Percentiles rank a stretch among this genome's conserved stretches.
Evolutionary conservation across 2,888 invertebrate genomes (phyloP).

Genomic region (Philopedon plagiatum): DNA sequence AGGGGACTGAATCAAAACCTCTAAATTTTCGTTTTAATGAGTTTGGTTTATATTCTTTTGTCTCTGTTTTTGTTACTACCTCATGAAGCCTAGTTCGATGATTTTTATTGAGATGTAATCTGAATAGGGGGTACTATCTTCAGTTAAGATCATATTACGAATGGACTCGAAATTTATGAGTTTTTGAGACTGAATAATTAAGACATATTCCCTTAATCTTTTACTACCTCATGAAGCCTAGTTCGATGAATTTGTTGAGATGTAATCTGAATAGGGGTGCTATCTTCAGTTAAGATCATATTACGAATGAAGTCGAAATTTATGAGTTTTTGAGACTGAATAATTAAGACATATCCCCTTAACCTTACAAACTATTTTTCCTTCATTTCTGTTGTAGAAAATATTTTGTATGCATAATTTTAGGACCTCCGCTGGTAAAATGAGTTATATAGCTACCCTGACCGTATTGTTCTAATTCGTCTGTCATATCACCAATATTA

Average conservation of each 20-base stretch:
- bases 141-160: background rate
- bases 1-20: background rate
- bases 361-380: slow-evolving; percentile 27
- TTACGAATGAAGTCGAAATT: slow-evolving; percentile 23
- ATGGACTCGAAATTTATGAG: slow-evolving; percentile 27
- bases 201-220: slow-evolving; percentile 30
- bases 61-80: background rate
- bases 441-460: slow-evolving; percentile 58
- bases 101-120: background rate
- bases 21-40: background rate
- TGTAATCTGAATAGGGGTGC: background rate
- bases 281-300: background rate
- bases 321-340: slow-evolving; percentile 13
- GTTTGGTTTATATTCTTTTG: background rate
- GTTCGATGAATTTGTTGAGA: background rate
- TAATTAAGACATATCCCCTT: slow-evolving; percentile 35
- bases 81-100: background rate
- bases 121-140: background rate
- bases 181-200: slow-evolving; percentile 29
- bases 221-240: background rate
- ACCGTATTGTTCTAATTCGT: slow-evolving; percentile 60
- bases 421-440: slow-evolving; percentile 62
- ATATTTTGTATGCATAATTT: slow-evolving; percentile 60
- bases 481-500: slow-evolving; percentile 62
- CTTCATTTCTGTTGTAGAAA: background rate